Base-by-base conservation (phyloP, 2,888 invertebrate genomes). In the Hesperia comma region DNA sequence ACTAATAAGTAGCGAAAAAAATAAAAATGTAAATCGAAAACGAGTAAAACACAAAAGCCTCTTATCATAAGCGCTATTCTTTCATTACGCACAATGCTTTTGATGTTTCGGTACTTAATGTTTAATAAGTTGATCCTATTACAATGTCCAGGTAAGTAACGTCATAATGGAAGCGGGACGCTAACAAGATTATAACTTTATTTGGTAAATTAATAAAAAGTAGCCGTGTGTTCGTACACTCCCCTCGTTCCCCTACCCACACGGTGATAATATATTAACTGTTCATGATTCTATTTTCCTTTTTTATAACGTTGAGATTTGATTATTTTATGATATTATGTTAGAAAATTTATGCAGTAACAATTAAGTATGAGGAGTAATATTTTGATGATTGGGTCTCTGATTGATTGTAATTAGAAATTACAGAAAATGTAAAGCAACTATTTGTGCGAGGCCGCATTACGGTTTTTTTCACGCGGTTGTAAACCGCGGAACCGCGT, bases 121-220 rank as follows among this genome's bases (percentile, higher is more conserved):
- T 90, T 90, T 92, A 88, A 92, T 91, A 92, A 92, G 90, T 92
- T 93, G 92, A 93, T 93, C 93, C 93, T 93, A 92, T 93, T 93
- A 93, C 86, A 85, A 84, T 87, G 92, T 86, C 87, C 92, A 91
- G 92, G 92, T 91, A 88, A 86, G 81, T 76, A 74, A 77, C 79
- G 79, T 80, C 83, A 87, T 88, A 90, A 89, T 88, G 88, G 87
- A 82, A 85, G 78, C 83, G 79, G 82, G 77, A 75, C 86, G 86
- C 88, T 92, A 92, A 92, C 90, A 86, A 92, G 92, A 92, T 92
- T 92, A 92, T 83, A 90, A 91, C 90, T 92, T 90, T 90, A 86
- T 90, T 92, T 88, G 78, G 86, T 87, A 89, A 90, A 92, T 92
- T 89, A 91, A 91, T 91, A 90, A 88, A 90, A 89, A 88, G 85